Percentiles rank a stretch among this genome's conserved stretches.
Evolutionary conservation across 2,797 vertebrate species (phyloP).

Genomic region (Geotrypetes seraphini): DNA sequence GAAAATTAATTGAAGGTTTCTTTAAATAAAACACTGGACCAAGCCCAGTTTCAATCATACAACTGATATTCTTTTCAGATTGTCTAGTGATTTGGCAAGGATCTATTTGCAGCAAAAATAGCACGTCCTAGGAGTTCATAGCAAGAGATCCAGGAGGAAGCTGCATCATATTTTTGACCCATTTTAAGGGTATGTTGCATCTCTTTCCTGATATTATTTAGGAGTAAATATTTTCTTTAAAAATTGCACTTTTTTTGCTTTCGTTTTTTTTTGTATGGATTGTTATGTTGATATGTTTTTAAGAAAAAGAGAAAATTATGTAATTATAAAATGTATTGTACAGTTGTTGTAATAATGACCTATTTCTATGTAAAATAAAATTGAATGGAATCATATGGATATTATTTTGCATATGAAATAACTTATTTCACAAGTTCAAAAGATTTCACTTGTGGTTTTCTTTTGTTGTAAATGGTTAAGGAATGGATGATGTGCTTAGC

Average conservation of each 20-base stretch:
- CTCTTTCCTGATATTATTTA: constrained; percentile 41
- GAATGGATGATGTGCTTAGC: constrained; percentile 59
- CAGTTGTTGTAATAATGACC: constrained; percentile 62
- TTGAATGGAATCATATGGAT: constrained; percentile 60
- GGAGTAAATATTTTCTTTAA: constrained; percentile 49
- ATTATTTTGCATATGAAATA: constrained; percentile 66
- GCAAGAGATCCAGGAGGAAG: no score
- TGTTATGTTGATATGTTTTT: constrained; percentile 60
- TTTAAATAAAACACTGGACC: no score
- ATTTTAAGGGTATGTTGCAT: constrained; percentile 36
- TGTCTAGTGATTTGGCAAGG: no score
- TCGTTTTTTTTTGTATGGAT: constrained; percentile 58
- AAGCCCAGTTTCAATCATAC: no score
- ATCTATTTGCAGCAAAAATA: no score
- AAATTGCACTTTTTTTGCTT: constrained; percentile 61
- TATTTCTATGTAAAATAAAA: constrained; percentile 73
- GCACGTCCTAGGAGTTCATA: no score
- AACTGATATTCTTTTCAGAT: no score
- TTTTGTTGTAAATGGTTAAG: constrained; percentile 52
- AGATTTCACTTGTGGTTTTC: constrained; percentile 47
- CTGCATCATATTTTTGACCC: constrained; percentile 34
- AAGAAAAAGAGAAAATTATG: constrained; percentile 62
- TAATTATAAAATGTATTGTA: constrained; percentile 61
- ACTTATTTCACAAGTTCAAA: constrained; percentile 54
- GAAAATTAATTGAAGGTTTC: no score